Evolutionary conservation across 2,797 vertebrate genomes (phyloP).

Genomic region (Tadarida brasiliensis): DNA sequence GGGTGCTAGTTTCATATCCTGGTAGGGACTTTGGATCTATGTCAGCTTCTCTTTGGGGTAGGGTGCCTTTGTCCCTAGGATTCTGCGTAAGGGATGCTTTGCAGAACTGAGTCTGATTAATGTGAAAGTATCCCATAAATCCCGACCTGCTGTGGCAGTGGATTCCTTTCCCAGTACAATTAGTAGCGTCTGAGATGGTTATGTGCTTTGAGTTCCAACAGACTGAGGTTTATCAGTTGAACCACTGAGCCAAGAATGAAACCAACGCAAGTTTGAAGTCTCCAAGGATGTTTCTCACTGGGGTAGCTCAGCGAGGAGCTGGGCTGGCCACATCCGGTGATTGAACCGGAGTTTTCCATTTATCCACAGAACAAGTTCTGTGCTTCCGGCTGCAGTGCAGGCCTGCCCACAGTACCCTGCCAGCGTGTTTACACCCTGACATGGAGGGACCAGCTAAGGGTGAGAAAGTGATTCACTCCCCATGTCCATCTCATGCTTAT

Average conservation of each 20-base stretch:
- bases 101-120: not conserved
- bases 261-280: not conserved
- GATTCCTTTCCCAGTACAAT: slow-evolving; percentile 35
- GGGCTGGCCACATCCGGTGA: not conserved
- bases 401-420: slow-evolving; percentile 76
- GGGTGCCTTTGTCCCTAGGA: not conserved
- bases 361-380: slow-evolving; percentile 81
- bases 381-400: slow-evolving; percentile 72
- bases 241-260: slow-evolving; percentile 4
- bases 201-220: slow-evolving; percentile 49
- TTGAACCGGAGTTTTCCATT: slow-evolving; percentile 81
- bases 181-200: not conserved
- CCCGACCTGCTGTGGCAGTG: not conserved
- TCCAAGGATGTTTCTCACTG: not conserved
- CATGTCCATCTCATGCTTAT: slow-evolving; percentile 69
- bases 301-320: slow-evolving; percentile 7
- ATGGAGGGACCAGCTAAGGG: slow-evolving; percentile 79
- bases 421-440: slow-evolving; percentile 76
- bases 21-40: not conserved
- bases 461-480: slow-evolving; percentile 73
- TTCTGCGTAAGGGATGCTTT: not conserved
- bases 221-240: slow-evolving; percentile 28
- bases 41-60: not conserved
- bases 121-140: slow-evolving; percentile 22
- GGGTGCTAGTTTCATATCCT: not conserved